Percentiles rank a stretch among this genome's conserved stretches.
Evolutionary conservation across 2,113 vertebrate genomes (phyloP).

Genomic region (Strix aluco): DNA sequence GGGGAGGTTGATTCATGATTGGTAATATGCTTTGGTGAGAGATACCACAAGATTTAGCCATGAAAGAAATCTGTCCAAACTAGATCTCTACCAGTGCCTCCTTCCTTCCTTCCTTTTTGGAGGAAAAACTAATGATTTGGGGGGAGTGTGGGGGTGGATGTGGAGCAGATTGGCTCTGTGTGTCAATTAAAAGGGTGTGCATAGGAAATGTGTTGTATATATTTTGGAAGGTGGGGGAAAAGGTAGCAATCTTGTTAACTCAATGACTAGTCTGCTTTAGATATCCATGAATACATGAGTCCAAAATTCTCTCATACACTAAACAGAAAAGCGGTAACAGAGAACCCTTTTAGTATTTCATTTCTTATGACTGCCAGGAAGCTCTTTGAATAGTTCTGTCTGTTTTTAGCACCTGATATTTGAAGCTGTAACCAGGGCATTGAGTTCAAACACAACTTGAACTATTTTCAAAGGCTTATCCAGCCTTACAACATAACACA

Average conservation of each 20-base stretch:
- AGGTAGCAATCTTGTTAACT: not conserved
- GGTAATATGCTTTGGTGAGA: not conserved
- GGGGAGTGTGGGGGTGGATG: not conserved
- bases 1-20: not conserved
- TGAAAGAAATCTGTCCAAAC: not conserved
- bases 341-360: not conserved
- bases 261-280: not conserved
- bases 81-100: not conserved
- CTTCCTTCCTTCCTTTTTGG: not conserved
- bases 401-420: slow-evolving; percentile 55
- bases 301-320: not conserved
- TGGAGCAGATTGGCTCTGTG: not conserved
- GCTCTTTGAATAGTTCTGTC: slow-evolving; percentile 34
- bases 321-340: slow-evolving; percentile 37
- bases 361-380: slow-evolving; percentile 26
- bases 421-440: slow-evolving; percentile 46
- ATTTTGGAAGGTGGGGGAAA: not conserved
- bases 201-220: not conserved
- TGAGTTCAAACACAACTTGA: slow-evolving; percentile 55
- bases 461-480: slow-evolving; percentile 53
- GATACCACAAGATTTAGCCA: not conserved
- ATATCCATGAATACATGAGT: not conserved
- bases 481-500: slow-evolving; percentile 23
- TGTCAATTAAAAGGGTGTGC: not conserved
- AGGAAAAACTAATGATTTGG: not conserved